Base-by-base conservation (phyloP, 2,888 invertebrate genomes). In the Mesorhabditis spiculigera region DNA sequence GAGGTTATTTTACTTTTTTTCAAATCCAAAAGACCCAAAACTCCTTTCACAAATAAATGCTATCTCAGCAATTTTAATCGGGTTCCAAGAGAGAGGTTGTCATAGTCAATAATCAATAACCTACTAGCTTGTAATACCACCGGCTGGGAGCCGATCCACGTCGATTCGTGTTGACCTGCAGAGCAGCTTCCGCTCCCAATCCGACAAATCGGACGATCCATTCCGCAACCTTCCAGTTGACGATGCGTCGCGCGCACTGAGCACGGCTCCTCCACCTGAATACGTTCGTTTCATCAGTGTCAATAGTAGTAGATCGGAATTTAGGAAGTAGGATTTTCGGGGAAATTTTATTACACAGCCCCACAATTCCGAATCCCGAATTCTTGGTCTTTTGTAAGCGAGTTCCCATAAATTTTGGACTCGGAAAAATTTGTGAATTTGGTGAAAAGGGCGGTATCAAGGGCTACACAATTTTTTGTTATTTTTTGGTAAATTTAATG, bases 191-290 rank as follows among this genome's bases (percentile, higher is more conserved):
- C 81, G 70, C 43, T 80, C 80, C 71, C 73, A 75, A 71, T 83
- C 81, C 3, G 82, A 80, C 8, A 81, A 77, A 68, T 84, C 84
- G 16, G 80, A 80, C 13, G 80, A 78, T 10, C 76, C 76, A 63
- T 75, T 74, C 45, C 67, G 66, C 4, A 43, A 13, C 44, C 70
- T 70, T 64, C 13, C 61, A 16, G 44, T 45, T 64, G 45, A 73
- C 5, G 72, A 78, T 43, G 70, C 68, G 41, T 50, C 58, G 8
- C 58, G 58, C 1, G 58, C 58, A 3, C 58, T 50, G 10, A 50
- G 58, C 1, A 13, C n/a, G 58, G 8, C n/a, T n/a, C 10, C n/a
- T 50, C n/a, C 58, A 2, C 58, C 58, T 50, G 58, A 50, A n/a
- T 13, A 50, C n/a, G 8, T 50, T 50, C 58, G n/a, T 50, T 28